Percentiles rank a stretch among this genome's conserved stretches.
Evolutionary conservation across 2,797 vertebrate genomes (phyloP).

Genomic region (Gobio occitaniae): DNA sequence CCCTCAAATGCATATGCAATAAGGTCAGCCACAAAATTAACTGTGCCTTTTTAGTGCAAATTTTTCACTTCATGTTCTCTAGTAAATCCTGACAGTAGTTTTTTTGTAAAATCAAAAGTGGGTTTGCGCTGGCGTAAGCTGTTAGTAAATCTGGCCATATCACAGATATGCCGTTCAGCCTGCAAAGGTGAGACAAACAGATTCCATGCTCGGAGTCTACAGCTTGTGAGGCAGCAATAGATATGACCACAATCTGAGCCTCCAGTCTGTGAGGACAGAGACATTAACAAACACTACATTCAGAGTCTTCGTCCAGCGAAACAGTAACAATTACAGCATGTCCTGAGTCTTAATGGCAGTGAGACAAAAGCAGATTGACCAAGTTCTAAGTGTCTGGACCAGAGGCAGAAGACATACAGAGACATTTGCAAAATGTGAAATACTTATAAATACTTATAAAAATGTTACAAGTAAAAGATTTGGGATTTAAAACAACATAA

Average conservation of each 20-base stretch:
- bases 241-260: background rate
- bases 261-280: background rate
- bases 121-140: no score
- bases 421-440: background rate
- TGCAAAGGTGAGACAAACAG: background rate
- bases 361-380: no score
- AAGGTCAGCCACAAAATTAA: no score
- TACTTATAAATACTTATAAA: no score
- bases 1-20: no score
- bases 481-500: no score
- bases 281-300: background rate
- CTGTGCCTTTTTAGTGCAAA: no score
- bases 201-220: background rate
- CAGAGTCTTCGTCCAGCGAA: background rate
- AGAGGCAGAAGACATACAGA: background rate
- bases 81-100: no score
- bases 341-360: background rate
- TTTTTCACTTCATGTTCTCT: no score
- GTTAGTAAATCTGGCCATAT: no score
- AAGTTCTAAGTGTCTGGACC: background rate
- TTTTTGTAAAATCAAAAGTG: no score
- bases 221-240: background rate
- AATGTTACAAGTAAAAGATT: no score
- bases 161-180: background rate
- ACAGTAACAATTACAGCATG: background rate